A percentile compares a stretch with the other conserved stretches of the same genome.
Evolutionary conservation across 2,888 invertebrate species (phyloP).

Genomic region (Rhimphoctona megacephalus): DNA sequence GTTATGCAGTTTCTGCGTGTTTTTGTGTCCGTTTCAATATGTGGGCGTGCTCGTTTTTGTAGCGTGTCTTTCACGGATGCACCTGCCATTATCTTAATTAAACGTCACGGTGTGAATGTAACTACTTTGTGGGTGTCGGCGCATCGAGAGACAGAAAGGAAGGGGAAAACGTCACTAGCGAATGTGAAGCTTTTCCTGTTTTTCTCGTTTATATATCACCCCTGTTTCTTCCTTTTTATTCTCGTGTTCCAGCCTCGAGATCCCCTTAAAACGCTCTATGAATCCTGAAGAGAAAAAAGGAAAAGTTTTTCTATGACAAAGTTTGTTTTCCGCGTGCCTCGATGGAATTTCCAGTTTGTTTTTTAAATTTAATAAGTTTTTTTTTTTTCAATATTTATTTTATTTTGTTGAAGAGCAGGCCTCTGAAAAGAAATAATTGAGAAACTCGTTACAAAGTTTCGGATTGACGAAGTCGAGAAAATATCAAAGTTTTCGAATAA

Average conservation of each 20-base stretch:
- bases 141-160: slow-evolving; percentile 2
- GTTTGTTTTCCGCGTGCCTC: neutral
- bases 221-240: neutral
- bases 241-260: neutral
- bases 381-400: neutral
- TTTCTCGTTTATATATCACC: slow-evolving; percentile 22
- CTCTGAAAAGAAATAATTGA: neutral
- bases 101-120: slow-evolving; percentile 72
- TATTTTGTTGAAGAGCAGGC: no score
- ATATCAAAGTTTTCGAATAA: neutral
- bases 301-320: neutral
- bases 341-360: neutral
- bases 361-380: neutral
- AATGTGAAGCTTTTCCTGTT: slow-evolving; percentile 53
- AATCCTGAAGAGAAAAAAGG: neutral
- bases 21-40: neutral
- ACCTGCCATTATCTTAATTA: slow-evolving; percentile 76
- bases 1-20: slow-evolving; percentile 1
- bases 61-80: slow-evolving; percentile 36
- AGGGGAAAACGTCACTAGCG: slow-evolving; percentile 37
- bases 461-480: neutral
- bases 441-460: neutral
- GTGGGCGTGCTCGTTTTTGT: slow-evolving; percentile 56
- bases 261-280: neutral
- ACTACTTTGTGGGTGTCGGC: slow-evolving; percentile 64